A percentile compares a stretch with the other conserved stretches of the same genome.
Evolutionary conservation across 2,113 vertebrate genomes (phyloP).

Genomic region (Pterocles burchelli): DNA sequence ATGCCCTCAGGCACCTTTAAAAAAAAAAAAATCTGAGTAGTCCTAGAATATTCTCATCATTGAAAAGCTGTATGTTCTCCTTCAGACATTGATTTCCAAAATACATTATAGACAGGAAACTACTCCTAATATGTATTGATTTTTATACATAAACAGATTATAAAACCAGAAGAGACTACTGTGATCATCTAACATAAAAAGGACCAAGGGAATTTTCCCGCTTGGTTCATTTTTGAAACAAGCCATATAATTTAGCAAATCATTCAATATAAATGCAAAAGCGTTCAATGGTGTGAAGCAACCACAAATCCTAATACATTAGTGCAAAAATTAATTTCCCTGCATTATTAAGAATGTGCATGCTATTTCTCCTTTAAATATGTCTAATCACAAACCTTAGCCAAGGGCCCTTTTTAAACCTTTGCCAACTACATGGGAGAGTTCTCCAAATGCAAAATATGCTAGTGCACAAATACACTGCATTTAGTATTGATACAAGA

Average conservation of each 20-base stretch:
- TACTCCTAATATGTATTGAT: background rate
- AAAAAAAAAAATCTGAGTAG: background rate
- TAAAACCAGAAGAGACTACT: background rate
- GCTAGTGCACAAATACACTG: background rate
- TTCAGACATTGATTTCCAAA: background rate
- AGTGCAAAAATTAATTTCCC: background rate
- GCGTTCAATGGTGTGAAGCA: fast-evolving
- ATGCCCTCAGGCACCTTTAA: background rate
- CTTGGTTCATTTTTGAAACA: background rate
- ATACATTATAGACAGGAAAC: background rate
- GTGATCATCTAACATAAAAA: background rate
- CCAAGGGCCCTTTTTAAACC: background rate
- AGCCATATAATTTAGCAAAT: background rate
- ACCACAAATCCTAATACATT: background rate
- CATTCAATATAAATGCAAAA: background rate
- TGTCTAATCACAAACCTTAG: background rate
- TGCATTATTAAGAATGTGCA: background rate
- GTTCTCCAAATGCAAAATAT: background rate
- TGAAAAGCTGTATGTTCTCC: background rate
- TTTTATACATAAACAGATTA: background rate
- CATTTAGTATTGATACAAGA: background rate
- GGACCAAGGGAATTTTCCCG: background rate
- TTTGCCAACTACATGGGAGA: background rate
- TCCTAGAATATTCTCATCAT: background rate
- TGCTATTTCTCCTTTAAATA: background rate